A percentile compares a stretch with the other conserved stretches of the same genome.
Conservation (phyloP, 2,888 invertebrate species). For the Cepaea hortensis region DNA sequence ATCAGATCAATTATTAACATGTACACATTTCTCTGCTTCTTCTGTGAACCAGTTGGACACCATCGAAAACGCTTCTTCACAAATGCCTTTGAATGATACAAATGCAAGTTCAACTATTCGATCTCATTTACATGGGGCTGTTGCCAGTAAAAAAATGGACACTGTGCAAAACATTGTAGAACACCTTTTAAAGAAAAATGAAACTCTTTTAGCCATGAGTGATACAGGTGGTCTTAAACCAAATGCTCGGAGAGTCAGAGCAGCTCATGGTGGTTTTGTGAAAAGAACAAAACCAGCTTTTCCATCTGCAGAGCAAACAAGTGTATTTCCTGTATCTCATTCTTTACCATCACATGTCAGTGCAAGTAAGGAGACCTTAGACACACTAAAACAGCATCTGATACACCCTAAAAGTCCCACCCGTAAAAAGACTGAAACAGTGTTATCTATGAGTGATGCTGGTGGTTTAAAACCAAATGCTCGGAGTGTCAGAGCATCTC, state of each 20-base stretch:
- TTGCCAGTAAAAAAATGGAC: slow-evolving; percentile 40
- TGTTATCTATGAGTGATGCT: slow-evolving; percentile 61
- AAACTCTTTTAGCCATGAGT: slow-evolving; percentile 58
- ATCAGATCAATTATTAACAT: slow-evolving; percentile 33
- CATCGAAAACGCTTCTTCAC: background rate
- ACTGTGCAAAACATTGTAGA: slow-evolving; percentile 47
- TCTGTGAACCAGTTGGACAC: background rate
- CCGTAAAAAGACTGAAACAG: slow-evolving; percentile 4
- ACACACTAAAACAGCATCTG: slow-evolving; percentile 17
- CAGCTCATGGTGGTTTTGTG: slow-evolving; percentile 36
- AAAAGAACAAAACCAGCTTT: slow-evolving; percentile 39
- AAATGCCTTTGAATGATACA: slow-evolving; percentile 42
- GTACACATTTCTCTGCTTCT: background rate
- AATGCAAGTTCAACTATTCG: slow-evolving; percentile 35
- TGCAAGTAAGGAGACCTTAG: slow-evolving; percentile 2
- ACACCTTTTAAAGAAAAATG: slow-evolving; percentile 60
- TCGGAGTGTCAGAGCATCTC: slow-evolving; percentile 38
- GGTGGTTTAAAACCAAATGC: slow-evolving; percentile 57
- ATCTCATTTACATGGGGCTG: slow-evolving; percentile 33
- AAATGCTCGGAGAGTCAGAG: slow-evolving; percentile 45
- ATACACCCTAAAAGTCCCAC: slow-evolving; percentile 62
- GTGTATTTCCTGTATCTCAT: slow-evolving; percentile 40
- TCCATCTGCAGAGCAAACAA: slow-evolving; percentile 29
- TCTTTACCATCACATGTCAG: slow-evolving; percentile 17
- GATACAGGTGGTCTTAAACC: slow-evolving; percentile 60